Evolutionary conservation across 1,140 invertebrate species (phyloP), one percentile per base, ranked within the genome.

Genomic region (Drosophila varians): DNA sequence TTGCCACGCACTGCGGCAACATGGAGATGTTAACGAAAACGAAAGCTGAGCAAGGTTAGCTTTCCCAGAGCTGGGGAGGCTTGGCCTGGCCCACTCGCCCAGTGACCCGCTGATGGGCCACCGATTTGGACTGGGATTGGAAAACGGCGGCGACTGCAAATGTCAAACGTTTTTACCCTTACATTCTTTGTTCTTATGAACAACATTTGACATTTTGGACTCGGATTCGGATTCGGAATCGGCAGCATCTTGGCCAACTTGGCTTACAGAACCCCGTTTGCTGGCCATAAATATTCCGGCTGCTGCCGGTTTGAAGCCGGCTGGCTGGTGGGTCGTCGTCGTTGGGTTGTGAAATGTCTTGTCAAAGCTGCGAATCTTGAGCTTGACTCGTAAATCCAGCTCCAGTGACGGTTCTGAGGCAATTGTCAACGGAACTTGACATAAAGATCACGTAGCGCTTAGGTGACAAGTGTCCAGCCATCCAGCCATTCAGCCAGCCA

Each of bases 311-410:
- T 31, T n/a, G n/a, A n/a, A n/a, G 28, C 57, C 64, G 73, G 28
- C n/a, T 11, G 9, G 9, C 9, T n/a, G n/a, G n/a, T n/a, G n/a
- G n/a, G n/a, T n/a, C n/a, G n/a, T n/a, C 14, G 4, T 5, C 36
- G 12, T 3, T 68, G 61, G 54, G 75, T 80, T 80, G 77, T 79
- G 77, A 80, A 86, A 84, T 84, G 74, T 72, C 51, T 84, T 84
- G 79, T 84, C 82, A 66, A 65, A 58, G 61, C 55, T 43, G 74
- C 64, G 46, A 78, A 84, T 84, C 79, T 84, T 84, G 80, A 86
- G 82, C 76, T 86, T 86, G 80, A 86, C 73, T 84, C 79, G 79
- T 84, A 84, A 84, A 82, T 83, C 83, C 83, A 74, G 78, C 74
- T 83, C 78, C 58, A 74, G 74, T 77, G 72, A 57, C 54, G 69